These are phyloP conservation scores for Oncorhynchus keta DNA, from an alignment of 2,113 vertebrate genomes.

Conservation along the genomic window DNA sequence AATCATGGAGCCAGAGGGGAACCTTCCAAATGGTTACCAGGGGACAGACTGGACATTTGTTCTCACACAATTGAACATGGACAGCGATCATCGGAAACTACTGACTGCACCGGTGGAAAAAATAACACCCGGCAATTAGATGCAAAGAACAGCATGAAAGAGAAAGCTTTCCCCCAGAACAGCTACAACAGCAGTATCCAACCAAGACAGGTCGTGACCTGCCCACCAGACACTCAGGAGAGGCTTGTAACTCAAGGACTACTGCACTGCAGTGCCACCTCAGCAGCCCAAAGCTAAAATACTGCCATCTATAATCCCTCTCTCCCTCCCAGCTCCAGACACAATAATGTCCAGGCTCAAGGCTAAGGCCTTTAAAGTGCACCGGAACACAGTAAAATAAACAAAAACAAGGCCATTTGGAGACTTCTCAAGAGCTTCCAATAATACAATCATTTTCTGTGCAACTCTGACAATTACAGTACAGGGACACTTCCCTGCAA, in stretches of 20 bases:
- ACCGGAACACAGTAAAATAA: background rate
- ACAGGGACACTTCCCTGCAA: too few relatives aligned
- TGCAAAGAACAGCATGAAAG: constrained; percentile 21
- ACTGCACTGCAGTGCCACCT: background rate
- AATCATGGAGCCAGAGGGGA: constrained; percentile 19
- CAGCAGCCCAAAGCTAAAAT: constrained; percentile 1
- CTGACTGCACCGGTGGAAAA: constrained; percentile 10
- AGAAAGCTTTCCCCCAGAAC: constrained; percentile 21
- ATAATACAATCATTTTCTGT: too few relatives aligned
- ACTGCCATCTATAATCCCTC: background rate
- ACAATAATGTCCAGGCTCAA: background rate
- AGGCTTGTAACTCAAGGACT: background rate
- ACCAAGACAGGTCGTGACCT: constrained; percentile 41
- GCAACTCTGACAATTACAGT: too few relatives aligned
- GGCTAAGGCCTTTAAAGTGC: background rate
- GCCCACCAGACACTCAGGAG: constrained; percentile 9
- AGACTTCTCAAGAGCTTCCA: too few relatives aligned
- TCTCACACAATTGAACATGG: constrained; percentile 28
- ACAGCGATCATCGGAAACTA: constrained; percentile 17
- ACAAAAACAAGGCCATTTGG: background rate
- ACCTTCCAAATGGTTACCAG: constrained; percentile 26
- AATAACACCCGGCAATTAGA: constrained; percentile 37
- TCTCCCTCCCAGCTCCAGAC: background rate
- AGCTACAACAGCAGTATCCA: constrained; percentile 14
- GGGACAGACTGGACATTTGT: constrained; percentile 25